A percentile compares a stretch with the other conserved stretches of the same genome.
phyloP scores from a whole-genome alignment of 2,797 vertebrate genomes.

The Otolemur crassicaudatus region DNA sequence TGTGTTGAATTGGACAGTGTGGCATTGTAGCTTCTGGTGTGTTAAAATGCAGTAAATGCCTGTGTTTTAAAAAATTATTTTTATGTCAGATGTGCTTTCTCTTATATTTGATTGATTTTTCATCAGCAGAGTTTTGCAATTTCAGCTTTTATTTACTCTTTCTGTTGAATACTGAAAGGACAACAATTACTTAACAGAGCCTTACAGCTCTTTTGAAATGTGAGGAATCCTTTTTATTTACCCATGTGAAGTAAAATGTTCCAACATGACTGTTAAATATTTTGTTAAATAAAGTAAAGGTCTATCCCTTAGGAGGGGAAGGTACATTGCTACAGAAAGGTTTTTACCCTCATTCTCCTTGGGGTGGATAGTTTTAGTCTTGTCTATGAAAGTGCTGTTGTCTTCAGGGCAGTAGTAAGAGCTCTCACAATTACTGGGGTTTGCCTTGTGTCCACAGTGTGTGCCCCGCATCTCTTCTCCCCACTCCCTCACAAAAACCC shows the following conservation, averaged over 20 bases:
- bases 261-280: neutral
- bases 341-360: neutral
- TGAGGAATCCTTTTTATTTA: conserved; percentile 60
- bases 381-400: neutral
- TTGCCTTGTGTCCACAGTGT: neutral
- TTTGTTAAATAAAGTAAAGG: conserved; percentile 53
- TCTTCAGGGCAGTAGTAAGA: neutral
- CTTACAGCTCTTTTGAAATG: conserved; percentile 57
- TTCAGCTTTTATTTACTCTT: conserved; percentile 66
- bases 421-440: neutral
- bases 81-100: conserved; percentile 60
- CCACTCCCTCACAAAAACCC: neutral
- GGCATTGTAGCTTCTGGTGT: neutral
- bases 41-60: neutral
- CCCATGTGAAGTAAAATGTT: conserved; percentile 28
- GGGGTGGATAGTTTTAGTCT: neutral
- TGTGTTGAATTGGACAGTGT: neutral
- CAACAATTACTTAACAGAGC: conserved; percentile 30
- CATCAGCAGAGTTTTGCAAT: conserved; percentile 67
- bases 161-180: conserved; percentile 43
- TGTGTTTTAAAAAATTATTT: conserved; percentile 1
- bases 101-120: conserved; percentile 54
- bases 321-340: neutral
- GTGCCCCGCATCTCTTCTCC: neutral
- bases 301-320: neutral